Evolutionary conservation across 2,797 vertebrate species (phyloP).

Genomic region (Centropyge bicolor): DNA sequence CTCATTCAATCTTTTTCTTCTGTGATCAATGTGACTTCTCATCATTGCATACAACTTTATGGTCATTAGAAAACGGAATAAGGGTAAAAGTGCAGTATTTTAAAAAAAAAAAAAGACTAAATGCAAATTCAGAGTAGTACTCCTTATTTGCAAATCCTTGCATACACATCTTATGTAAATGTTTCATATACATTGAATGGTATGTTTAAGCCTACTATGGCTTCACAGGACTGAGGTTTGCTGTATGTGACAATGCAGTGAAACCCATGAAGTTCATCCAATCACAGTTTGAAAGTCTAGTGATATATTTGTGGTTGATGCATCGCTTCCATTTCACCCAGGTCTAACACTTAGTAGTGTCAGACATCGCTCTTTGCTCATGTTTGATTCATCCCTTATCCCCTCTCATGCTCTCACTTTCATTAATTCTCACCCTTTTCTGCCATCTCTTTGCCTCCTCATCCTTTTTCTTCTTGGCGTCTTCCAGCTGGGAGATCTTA

Average conservation of each 20-base stretch:
- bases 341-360: slow-evolving; percentile 43
- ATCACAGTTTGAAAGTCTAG: slow-evolving; percentile 11
- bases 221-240: not conserved
- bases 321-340: slow-evolving; percentile 22
- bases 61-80: not conserved
- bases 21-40: not conserved
- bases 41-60: not conserved
- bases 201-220: not conserved
- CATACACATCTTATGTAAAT: not conserved
- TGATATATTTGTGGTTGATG: slow-evolving; percentile 3
- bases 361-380: slow-evolving; percentile 62
- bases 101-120: too few relatives aligned
- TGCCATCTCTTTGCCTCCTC: slow-evolving; percentile 93
- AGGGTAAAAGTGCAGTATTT: not conserved
- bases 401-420: slow-evolving; percentile 46
- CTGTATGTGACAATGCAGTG: not conserved
- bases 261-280: not conserved
- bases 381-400: slow-evolving; percentile 69
- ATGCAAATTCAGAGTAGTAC: not conserved
- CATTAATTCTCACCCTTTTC: slow-evolving; percentile 90
- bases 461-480: slow-evolving; percentile 95
- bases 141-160: slow-evolving; percentile 16
- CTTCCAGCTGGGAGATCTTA: slow-evolving; percentile 93
- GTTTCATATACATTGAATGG: not conserved
- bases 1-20: too few relatives aligned